Conservation (phyloP, 2,797 vertebrate genomes). For the Pogoniulus pusillus region DNA sequence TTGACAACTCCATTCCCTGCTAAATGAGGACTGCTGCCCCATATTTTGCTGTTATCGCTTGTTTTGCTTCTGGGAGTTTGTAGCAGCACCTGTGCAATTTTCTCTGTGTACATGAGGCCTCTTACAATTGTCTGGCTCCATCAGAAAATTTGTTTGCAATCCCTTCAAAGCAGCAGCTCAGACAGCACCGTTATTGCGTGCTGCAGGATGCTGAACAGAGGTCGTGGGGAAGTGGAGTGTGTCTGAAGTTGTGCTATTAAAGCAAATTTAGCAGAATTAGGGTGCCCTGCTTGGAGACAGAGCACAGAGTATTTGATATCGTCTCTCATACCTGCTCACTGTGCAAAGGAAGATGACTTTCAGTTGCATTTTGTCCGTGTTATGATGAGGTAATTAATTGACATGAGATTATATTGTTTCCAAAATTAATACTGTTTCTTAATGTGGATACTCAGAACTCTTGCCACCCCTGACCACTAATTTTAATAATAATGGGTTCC, state of each 20-base stretch:
- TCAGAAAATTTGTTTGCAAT: not conserved
- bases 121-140: not conserved
- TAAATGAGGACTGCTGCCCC: not conserved
- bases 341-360: not conserved
- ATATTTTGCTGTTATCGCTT: not conserved
- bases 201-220: not conserved
- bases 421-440: no score
- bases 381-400: no score
- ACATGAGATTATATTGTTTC: no score
- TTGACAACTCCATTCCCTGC: not conserved
- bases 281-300: not conserved
- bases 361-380: not conserved
- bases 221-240: not conserved
- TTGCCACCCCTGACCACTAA: no score
- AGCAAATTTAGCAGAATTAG: not conserved
- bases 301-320: not conserved
- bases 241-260: not conserved
- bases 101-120: not conserved
- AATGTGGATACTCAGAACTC: no score
- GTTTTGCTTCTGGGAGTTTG: not conserved
- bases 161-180: not conserved
- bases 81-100: not conserved
- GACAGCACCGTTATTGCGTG: accelerated
- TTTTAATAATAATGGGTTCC: no score
- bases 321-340: accelerated